These are phyloP conservation scores for Monoplex corrugatus DNA, from an alignment of 2,888 invertebrate species.

Conservation along the genomic window DNA sequence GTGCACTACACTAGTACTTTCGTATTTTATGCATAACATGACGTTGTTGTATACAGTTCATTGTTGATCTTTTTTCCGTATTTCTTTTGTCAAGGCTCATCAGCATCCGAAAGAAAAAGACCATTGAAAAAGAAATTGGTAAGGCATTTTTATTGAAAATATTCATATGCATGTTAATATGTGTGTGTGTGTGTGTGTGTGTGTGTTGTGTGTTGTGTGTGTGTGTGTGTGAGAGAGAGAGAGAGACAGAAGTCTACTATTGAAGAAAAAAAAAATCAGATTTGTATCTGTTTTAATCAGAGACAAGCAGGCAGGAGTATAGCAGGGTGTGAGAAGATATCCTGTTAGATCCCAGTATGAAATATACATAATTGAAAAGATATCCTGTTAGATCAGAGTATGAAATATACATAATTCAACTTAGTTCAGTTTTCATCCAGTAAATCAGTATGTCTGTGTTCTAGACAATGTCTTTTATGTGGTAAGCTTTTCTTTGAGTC, in stretches of 20 bases:
- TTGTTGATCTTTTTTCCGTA: not conserved
- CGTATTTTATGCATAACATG: too few relatives aligned
- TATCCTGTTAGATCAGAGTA: not conserved
- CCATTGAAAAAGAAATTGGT: constrained; percentile 47
- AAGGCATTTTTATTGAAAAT: not conserved
- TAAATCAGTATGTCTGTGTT: too few relatives aligned
- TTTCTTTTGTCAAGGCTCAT: not conserved
- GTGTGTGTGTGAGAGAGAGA: too few relatives aligned
- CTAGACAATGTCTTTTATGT: not conserved
- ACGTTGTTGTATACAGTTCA: too few relatives aligned
- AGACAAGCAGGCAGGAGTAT: too few relatives aligned
- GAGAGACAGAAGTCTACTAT: not conserved
- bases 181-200: not conserved
- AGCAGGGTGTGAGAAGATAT: too few relatives aligned
- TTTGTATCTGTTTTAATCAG: too few relatives aligned
- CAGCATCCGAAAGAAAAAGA: not conserved
- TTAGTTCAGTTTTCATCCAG: too few relatives aligned
- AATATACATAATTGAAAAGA: not conserved
- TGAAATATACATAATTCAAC: too few relatives aligned
- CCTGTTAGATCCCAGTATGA: not conserved
- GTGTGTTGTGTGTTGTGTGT: not conserved
- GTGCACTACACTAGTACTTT: too few relatives aligned
- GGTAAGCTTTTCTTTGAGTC: not conserved
- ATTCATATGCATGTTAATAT: not conserved
- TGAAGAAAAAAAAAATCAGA: too few relatives aligned